Conservation (phyloP, 2,113 vertebrate species). For the Martes martes region DNA sequence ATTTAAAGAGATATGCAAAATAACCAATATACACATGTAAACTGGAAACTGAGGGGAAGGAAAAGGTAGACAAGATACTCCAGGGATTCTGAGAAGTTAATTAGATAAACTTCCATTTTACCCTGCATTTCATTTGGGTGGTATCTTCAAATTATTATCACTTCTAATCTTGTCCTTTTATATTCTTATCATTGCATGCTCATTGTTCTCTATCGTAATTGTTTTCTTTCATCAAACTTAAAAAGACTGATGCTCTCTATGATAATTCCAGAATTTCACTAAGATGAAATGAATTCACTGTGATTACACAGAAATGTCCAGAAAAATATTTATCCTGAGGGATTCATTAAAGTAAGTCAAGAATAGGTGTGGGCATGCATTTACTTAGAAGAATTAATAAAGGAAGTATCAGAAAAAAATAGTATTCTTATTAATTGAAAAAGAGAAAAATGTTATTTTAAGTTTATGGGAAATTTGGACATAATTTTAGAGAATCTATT, state of each 20-base stretch:
- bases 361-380: not conserved
- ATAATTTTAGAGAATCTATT: not conserved
- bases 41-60: not conserved
- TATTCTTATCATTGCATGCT: not conserved
- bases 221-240: not conserved
- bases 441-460: not conserved
- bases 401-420: not conserved
- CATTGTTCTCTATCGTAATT: not conserved
- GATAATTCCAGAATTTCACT: constrained; percentile 6
- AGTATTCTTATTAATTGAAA: not conserved
- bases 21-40: not conserved
- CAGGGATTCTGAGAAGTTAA: not conserved
- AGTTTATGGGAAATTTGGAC: not conserved
- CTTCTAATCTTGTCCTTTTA: not conserved
- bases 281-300: not conserved
- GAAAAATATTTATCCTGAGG: not conserved
- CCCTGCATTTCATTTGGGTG: not conserved
- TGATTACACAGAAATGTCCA: not conserved
- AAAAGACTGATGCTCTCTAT: not conserved
- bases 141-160: not conserved
- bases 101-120: not conserved
- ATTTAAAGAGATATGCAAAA: not conserved
- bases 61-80: not conserved
- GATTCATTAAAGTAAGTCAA: not conserved
- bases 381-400: not conserved